Evolutionary conservation across 2,113 vertebrate species (phyloP).

Genomic region (Calidris pugnax): DNA sequence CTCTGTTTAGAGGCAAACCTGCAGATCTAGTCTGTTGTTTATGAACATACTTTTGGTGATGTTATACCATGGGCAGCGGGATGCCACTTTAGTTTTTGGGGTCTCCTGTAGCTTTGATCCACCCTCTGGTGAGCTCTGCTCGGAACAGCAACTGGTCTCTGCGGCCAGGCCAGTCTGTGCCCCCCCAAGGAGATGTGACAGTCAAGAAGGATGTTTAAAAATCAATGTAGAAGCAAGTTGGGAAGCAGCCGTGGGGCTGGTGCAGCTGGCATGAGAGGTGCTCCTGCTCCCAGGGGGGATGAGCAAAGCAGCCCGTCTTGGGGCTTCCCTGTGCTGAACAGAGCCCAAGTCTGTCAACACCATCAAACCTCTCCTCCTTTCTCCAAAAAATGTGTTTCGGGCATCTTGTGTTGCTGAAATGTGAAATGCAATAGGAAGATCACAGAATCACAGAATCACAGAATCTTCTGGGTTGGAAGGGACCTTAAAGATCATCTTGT

Average conservation of each 20-base stretch:
- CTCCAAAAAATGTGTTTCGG: neutral
- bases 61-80: neutral
- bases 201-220: neutral
- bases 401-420: neutral
- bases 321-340: neutral
- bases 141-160: neutral
- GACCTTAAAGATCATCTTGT: no score
- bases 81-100: neutral
- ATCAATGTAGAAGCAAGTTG: neutral
- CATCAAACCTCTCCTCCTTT: neutral
- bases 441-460: no score
- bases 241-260: neutral
- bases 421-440: neutral
- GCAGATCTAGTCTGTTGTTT: neutral
- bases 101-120: neutral
- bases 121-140: neutral
- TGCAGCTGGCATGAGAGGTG: fast-evolving
- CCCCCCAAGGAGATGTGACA: neutral
- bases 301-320: fast-evolving
- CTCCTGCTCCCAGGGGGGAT: fast-evolving
- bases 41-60: neutral
- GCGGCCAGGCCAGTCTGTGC: fast-evolving
- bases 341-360: neutral
- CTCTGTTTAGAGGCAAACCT: neutral
- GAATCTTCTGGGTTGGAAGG: no score